A percentile compares a stretch with the other conserved stretches of the same genome.
These are phyloP conservation scores for Carcina quercana DNA, from an alignment of 2,888 invertebrate species.

Conservation along the genomic window DNA sequence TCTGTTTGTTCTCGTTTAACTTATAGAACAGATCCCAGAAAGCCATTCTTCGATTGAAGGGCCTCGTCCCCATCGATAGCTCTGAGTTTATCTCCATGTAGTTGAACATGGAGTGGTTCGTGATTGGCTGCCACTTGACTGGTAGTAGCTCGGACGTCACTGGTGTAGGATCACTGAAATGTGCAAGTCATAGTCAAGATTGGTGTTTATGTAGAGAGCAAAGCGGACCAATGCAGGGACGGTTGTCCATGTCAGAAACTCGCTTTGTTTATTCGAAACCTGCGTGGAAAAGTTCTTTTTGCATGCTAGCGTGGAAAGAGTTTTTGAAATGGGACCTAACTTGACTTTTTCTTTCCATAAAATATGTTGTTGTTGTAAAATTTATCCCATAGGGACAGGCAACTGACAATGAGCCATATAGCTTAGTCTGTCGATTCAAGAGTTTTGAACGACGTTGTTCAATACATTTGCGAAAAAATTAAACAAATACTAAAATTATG, in stretches of 20 bases:
- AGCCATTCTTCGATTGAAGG: conserved; percentile 27
- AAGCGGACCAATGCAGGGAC: background rate
- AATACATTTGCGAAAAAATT: too few species aligned
- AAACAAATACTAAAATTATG: too few species aligned
- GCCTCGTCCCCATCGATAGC: conserved; percentile 20
- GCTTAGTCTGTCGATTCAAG: background rate
- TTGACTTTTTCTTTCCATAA: too few species aligned
- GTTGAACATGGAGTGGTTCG: conserved; percentile 17
- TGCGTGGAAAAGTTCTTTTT: too few species aligned
- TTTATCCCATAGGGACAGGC: background rate
- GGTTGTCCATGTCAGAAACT: background rate
- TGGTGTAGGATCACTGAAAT: conserved; percentile 39
- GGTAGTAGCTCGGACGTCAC: conserved; percentile 28
- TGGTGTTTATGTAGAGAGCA: background rate
- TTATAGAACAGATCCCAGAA: conserved; percentile 40
- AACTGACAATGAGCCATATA: background rate
- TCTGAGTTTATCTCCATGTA: conserved; percentile 29
- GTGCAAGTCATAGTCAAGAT: too few species aligned
- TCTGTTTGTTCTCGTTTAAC: conserved; percentile 20
- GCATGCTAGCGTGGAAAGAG: too few species aligned
- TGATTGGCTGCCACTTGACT: conserved; percentile 34
- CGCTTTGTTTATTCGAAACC: background rate
- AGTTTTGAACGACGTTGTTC: too few species aligned
- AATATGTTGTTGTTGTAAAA: too few species aligned
- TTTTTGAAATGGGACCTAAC: too few species aligned